These are phyloP conservation scores for Rhabdornis inornatus DNA, from an alignment of 2,113 vertebrate species.

Conservation along the genomic window DNA sequence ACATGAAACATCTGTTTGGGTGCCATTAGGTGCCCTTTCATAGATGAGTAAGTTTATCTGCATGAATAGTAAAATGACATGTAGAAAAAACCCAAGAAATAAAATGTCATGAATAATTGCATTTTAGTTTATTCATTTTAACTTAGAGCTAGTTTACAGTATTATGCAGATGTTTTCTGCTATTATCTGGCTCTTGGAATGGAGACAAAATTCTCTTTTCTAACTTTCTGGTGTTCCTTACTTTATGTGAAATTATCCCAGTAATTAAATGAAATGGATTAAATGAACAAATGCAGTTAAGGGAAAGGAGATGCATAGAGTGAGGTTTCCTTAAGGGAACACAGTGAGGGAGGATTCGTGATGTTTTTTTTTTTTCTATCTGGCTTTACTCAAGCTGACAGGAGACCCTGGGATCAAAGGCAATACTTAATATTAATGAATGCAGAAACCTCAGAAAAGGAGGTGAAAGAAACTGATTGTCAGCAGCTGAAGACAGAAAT, in stretches of 20 bases:
- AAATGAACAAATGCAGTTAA: background rate
- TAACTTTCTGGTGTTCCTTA: background rate
- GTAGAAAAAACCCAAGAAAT: background rate
- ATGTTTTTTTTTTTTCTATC: background rate
- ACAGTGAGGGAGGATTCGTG: background rate
- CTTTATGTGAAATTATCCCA: background rate
- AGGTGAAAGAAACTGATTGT: background rate
- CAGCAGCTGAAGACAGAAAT: background rate
- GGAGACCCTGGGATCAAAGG: slow-evolving; percentile 8
- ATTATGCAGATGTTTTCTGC: background rate
- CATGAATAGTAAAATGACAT: background rate
- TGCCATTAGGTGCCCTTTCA: background rate
- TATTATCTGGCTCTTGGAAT: background rate
- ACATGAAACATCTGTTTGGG: background rate
- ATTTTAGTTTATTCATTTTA: background rate
- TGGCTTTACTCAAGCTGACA: background rate
- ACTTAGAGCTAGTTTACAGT: background rate
- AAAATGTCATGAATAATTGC: background rate
- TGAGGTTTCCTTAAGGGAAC: background rate
- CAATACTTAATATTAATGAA: slow-evolving; percentile 26
- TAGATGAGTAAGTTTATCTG: background rate
- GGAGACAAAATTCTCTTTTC: background rate
- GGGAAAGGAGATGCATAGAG: background rate
- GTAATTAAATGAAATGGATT: background rate
- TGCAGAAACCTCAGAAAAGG: background rate